Percentiles rank a stretch among this genome's conserved stretches.
Evolutionary conservation across 1,140 invertebrate genomes (phyloP).

Genomic region (Lineus longissimus): DNA sequence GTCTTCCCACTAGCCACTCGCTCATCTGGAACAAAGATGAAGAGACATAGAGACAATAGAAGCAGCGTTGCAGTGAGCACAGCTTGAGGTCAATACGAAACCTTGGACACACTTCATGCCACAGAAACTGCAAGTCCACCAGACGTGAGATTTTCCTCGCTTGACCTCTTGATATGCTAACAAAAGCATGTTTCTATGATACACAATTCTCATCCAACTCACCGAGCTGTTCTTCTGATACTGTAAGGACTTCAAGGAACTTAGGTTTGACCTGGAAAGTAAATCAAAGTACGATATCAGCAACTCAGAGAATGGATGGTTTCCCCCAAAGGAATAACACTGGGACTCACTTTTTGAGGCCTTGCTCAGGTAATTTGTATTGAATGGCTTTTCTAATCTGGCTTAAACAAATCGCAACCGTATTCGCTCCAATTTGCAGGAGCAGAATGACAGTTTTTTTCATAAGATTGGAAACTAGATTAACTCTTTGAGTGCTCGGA

Average conservation of each 20-base stretch:
- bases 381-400: too few species aligned
- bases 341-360: too few species aligned
- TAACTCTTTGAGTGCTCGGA: background rate
- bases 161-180: background rate
- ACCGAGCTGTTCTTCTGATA: constrained; percentile 43
- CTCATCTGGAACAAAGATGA: constrained; percentile 17
- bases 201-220: too few species aligned
- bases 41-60: background rate
- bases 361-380: too few species aligned
- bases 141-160: background rate
- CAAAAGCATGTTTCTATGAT: too few species aligned
- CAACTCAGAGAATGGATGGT: too few species aligned
- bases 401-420: too few species aligned
- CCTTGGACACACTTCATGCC: background rate
- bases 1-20: constrained; percentile 29
- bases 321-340: too few species aligned
- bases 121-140: background rate
- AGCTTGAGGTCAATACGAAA: background rate
- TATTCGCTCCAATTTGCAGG: too few species aligned
- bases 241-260: constrained; percentile 53
- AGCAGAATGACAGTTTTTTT: too few species aligned
- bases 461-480: too few species aligned
- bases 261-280: constrained; percentile 55
- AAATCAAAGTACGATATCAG: too few species aligned
- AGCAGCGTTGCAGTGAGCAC: background rate